Conservation (phyloP, 2,888 invertebrate species). For the Hydrotaea diabolus region DNA sequence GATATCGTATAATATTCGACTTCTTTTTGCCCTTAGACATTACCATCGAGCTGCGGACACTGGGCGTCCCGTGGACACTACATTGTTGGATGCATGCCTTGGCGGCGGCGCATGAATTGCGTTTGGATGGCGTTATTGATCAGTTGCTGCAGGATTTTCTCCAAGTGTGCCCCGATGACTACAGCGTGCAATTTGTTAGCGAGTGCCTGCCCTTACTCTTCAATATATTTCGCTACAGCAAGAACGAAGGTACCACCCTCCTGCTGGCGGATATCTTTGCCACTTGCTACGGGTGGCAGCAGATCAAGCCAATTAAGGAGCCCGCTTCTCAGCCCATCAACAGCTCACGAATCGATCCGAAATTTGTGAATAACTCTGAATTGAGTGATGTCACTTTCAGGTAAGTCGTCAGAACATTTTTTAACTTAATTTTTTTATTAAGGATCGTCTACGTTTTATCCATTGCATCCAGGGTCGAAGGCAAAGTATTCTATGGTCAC, state of each 20-base stretch:
- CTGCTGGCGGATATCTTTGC: constrained; percentile 94
- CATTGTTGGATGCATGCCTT: constrained; percentile 96
- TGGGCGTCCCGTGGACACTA: constrained; percentile 94
- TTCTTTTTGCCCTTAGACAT: constrained; percentile 84
- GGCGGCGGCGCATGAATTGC: constrained; percentile 91
- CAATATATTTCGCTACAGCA: constrained; percentile 94
- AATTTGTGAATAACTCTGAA: constrained; percentile 96
- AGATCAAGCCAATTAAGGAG: constrained; percentile 88
- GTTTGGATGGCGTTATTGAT: constrained; percentile 92
- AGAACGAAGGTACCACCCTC: constrained; percentile 94
- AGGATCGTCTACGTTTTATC: not conserved
- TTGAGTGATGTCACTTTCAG: constrained; percentile 94
- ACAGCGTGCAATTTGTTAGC: constrained; percentile 93
- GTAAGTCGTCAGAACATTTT: constrained; percentile 74
- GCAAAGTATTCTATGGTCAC: constrained; percentile 94
- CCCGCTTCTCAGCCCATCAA: constrained; percentile 84
- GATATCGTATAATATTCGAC: too few relatives aligned
- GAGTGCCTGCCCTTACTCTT: constrained; percentile 94
- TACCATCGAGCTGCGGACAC: constrained; percentile 91
- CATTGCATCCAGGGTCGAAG: constrained; percentile 87
- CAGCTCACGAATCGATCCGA: constrained; percentile 92
- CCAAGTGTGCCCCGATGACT: constrained; percentile 94
- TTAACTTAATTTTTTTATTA: not conserved
- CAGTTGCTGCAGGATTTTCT: constrained; percentile 93
- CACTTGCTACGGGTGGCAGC: constrained; percentile 93